Base-by-base conservation (phyloP, 2,888 invertebrate genomes). In the Eupeodes luniger region DNA sequence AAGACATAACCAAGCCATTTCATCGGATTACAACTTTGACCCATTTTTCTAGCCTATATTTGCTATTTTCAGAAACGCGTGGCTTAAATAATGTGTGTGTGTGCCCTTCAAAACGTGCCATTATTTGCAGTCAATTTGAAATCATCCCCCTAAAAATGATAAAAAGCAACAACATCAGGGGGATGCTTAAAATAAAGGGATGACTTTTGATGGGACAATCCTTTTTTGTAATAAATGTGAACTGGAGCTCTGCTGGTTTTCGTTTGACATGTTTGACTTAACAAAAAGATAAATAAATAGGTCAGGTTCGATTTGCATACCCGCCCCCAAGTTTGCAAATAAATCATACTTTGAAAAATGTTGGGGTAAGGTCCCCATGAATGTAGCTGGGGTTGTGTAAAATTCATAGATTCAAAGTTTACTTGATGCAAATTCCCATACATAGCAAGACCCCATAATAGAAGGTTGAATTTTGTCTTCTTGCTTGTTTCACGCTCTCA, bases 341-440 rank as follows among this genome's bases (percentile, higher is more conserved):
- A 70, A 70, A 69, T 55, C 69, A 69, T 69, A 55, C 55, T 69
- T 69, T 53, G 14, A 55, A 40, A 55, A 19, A 55, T 55, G 55
- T 40, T 27, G 3, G 53, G 40, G 70, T 40, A 36, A 53, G 40
- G 16, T 34, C 5, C 55, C 19, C 19, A 12, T 40, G 27, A 27
- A 27, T 27, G 16, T 36, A 0, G 14, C 12, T 66, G 2, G 27
- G 34, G 49, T 27, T 12, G 14, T 47, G 19, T 44, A 19, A 5
- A 40, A 40, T 40, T 27, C 27, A 9, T 40, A 40, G 40, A 55
- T 12, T 70, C 55, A 55, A 40, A 7, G 7, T 53, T 44, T 14
- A 19, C 6, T 40, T 40, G 14, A 55, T 55, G 44, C 40, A 70
- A 53, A 69, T 69, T 69, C 55, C 7, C 16, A 27, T 12, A 16